Evolutionary conservation across 2,113 vertebrate species (phyloP).

Genomic region (Apodemus sylvaticus): DNA sequence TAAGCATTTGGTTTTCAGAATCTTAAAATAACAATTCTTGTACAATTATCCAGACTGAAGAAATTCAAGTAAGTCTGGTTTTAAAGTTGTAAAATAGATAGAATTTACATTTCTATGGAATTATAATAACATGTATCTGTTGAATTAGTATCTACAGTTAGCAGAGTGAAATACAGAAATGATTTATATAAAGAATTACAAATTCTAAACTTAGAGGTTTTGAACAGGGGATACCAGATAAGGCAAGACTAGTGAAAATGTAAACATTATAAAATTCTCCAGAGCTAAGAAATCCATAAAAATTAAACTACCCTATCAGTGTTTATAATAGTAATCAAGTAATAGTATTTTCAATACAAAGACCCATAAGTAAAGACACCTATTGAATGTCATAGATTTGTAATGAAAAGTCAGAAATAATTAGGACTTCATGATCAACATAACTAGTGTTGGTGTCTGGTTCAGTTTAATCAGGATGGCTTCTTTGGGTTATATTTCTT

Average conservation of each 20-base stretch:
- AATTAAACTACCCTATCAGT: not conserved
- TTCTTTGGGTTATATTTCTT: not conserved
- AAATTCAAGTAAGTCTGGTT: not conserved
- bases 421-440: not conserved
- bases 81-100: slow-evolving; percentile 3
- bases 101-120: not conserved
- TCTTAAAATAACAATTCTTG: not conserved
- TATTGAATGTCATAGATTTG: not conserved
- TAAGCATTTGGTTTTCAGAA: not conserved
- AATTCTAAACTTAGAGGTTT: not conserved
- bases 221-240: not conserved
- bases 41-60: not conserved
- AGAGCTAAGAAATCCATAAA: not conserved
- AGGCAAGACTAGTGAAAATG: not conserved
- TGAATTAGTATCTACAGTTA: not conserved
- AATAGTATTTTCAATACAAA: slow-evolving; percentile 16
- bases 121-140: not conserved
- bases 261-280: not conserved
- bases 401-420: not conserved
- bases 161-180: slow-evolving; percentile 10
- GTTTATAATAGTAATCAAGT: not conserved
- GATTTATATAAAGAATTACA: not conserved
- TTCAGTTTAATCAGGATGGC: not conserved
- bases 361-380: not conserved
- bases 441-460: not conserved